Evolutionary conservation across 2,888 invertebrate species (phyloP).

Genomic region (Rhagium mordax): DNA sequence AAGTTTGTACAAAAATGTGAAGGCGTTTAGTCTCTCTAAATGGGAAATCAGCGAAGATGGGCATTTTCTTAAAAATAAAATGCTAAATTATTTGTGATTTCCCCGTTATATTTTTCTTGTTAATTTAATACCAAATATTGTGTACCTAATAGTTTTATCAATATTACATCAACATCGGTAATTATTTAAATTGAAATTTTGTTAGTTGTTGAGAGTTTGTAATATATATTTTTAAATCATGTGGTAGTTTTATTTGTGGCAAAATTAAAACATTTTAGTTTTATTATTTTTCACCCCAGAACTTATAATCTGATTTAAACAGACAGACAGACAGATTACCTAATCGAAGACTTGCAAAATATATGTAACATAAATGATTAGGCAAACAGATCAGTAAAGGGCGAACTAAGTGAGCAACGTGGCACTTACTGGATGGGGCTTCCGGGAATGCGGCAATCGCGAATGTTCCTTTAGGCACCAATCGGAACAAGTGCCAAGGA

Average conservation of each 20-base stretch:
- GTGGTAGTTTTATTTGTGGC: conserved; percentile 6
- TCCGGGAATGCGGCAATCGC: no score
- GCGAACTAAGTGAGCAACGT: no score
- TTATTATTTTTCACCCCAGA: no score
- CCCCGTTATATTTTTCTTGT: conserved; percentile 43
- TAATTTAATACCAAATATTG: conserved; percentile 69
- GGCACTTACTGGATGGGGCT: no score
- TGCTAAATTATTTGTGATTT: conserved; percentile 12
- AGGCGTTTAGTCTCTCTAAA: background rate
- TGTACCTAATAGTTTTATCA: conserved; percentile 66
- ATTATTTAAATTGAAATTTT: conserved; percentile 38
- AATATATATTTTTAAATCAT: conserved; percentile 43
- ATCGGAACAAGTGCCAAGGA: no score
- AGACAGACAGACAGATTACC: no score
- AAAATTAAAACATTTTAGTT: no score
- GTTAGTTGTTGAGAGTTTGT: conserved; percentile 46
- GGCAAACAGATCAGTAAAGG: no score
- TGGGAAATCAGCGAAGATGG: conserved; percentile 25
- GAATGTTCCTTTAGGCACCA: no score
- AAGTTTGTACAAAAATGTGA: background rate
- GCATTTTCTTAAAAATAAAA: conserved; percentile 19
- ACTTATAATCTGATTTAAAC: no score
- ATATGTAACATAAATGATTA: no score
- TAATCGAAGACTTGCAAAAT: no score
- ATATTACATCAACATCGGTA: conserved; percentile 43